A percentile compares a stretch with the other conserved stretches of the same genome.
Evolutionary conservation across 92 coral and sea anemone species (phyloP).

Genomic region (Epizoanthus rinbou): DNA sequence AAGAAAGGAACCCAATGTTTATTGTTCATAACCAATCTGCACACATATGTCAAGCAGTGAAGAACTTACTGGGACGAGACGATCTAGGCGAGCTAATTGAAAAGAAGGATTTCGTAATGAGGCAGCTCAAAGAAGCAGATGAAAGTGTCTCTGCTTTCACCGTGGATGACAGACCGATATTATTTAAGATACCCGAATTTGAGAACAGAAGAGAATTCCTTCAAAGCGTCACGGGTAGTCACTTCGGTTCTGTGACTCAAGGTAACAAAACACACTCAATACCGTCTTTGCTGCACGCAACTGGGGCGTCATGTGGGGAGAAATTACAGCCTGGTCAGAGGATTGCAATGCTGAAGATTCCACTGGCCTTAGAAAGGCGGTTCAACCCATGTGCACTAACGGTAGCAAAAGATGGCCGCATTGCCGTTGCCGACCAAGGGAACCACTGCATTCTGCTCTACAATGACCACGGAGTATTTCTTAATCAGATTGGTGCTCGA

Average conservation of each 20-base stretch:
- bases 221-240: constrained; percentile 70
- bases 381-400: constrained; percentile 76
- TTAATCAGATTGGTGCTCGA: constrained; percentile 58
- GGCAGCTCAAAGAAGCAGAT: constrained; percentile 65
- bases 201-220: constrained; percentile 57
- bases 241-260: constrained; percentile 60
- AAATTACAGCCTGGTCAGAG: constrained; percentile 70
- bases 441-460: constrained; percentile 64
- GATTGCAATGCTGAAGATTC: constrained; percentile 58
- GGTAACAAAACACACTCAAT: constrained; percentile 8
- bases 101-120: constrained; percentile 65
- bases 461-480: constrained; percentile 65
- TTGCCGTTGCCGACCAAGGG: constrained; percentile 77
- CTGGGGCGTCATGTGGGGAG: constrained; percentile 44
- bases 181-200: constrained; percentile 50
- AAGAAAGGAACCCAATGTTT: constrained; percentile 58
- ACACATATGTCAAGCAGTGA: constrained; percentile 54
- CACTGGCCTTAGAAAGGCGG: constrained; percentile 53
- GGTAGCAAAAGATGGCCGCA: constrained; percentile 35
- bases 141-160: constrained; percentile 56
- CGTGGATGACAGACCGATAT: constrained; percentile 51
- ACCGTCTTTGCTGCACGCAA: constrained; percentile 38
- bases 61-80: constrained; percentile 58
- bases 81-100: constrained; percentile 55
- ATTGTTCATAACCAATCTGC: constrained; percentile 58